These are phyloP conservation scores for Troides helena DNA, from an alignment of 2,888 invertebrate species.

Conservation along the genomic window DNA sequence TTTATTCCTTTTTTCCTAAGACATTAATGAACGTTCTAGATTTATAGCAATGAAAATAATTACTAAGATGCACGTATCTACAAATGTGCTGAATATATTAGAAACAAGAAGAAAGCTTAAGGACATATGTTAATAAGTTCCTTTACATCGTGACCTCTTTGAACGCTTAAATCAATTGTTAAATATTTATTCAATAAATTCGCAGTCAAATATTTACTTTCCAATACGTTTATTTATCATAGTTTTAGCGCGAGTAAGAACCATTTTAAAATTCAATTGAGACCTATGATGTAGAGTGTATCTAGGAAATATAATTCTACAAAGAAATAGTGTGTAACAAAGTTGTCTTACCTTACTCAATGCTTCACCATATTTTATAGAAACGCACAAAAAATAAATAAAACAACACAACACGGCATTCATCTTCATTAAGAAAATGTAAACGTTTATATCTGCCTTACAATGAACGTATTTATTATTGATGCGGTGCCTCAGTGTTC, in stretches of 20 bases:
- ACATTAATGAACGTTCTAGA: background rate
- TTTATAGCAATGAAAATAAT: background rate
- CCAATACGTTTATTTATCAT: constrained; percentile 9
- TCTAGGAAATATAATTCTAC: constrained; percentile 3
- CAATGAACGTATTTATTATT: constrained; percentile 36
- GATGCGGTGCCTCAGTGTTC: constrained; percentile 51
- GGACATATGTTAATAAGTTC: background rate
- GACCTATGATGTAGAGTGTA: background rate
- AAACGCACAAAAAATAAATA: constrained; percentile 48
- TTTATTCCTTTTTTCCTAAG: background rate
- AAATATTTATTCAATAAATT: constrained; percentile 17
- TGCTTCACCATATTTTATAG: constrained; percentile 41
- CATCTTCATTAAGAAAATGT: constrained; percentile 25
- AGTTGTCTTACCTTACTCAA: constrained; percentile 53
- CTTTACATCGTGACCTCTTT: background rate
- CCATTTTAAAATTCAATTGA: constrained; percentile 9
- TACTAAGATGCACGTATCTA: background rate
- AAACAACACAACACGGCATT: constrained; percentile 52
- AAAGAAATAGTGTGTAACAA: constrained; percentile 19
- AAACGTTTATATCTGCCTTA: background rate
- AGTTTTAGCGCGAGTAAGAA: constrained; percentile 5
- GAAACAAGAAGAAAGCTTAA: background rate
- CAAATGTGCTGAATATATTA: background rate
- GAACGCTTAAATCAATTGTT: background rate
- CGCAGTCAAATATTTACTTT: background rate